These are phyloP conservation scores for Syrrhaptes paradoxus DNA, from an alignment of 2,113 vertebrate species.

Conservation along the genomic window DNA sequence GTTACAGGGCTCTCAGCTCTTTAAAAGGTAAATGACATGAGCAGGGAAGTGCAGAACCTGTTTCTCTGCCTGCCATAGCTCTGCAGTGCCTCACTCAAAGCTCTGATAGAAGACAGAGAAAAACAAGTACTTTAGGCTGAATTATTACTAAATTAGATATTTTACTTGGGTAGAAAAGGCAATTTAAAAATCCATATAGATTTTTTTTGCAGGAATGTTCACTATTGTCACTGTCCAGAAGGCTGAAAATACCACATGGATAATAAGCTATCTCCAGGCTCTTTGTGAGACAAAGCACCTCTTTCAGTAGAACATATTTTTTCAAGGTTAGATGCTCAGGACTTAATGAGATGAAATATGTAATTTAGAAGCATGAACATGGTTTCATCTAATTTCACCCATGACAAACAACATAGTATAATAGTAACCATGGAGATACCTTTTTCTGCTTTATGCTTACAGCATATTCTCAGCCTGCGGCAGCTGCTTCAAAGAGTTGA, in stretches of 20 bases:
- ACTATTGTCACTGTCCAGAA: not conserved
- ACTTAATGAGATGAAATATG: slow-evolving; percentile 9
- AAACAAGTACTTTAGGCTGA: not conserved
- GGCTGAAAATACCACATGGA: not conserved
- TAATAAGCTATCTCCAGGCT: not conserved
- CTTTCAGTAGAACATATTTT: not conserved
- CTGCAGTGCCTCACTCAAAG: not conserved
- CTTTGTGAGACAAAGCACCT: not conserved
- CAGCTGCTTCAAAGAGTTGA: not conserved
- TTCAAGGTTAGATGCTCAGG: not conserved
- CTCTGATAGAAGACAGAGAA: not conserved
- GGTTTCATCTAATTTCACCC: slow-evolving; percentile 5
- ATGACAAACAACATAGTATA: not conserved
- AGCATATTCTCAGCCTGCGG: not conserved
- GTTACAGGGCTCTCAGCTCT: not conserved
- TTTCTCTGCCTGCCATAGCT: not conserved
- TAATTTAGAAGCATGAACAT: not conserved
- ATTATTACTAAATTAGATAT: not conserved
- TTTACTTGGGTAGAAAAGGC: not conserved
- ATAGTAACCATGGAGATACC: slow-evolving; percentile 47
- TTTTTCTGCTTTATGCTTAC: not conserved
- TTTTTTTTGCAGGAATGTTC: not conserved
- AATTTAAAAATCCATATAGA: not conserved
- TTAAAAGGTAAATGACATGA: not conserved
- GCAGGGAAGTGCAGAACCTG: not conserved